phyloP scores from a whole-genome alignment of 2,113 vertebrate genomes.

The Corythaixoides concolor region DNA sequence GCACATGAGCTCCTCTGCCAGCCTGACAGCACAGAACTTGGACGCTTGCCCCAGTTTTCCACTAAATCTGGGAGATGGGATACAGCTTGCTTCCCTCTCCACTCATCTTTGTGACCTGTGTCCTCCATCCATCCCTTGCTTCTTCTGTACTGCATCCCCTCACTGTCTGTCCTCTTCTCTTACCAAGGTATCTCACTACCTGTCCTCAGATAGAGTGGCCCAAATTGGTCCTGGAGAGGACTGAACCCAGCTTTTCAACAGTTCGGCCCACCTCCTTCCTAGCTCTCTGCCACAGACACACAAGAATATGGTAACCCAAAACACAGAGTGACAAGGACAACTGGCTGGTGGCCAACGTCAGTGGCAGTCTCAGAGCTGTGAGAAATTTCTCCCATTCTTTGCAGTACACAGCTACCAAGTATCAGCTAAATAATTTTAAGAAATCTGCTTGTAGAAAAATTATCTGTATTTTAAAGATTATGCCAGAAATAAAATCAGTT shows the following conservation, averaged over 20 bases:
- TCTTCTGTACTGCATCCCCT: background rate
- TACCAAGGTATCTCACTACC: background rate
- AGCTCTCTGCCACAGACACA: background rate
- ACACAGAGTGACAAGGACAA: background rate
- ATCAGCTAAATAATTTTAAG: background rate
- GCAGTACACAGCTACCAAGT: background rate
- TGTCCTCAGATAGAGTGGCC: background rate
- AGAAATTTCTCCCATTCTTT: background rate
- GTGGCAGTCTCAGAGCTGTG: background rate
- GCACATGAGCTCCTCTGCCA: background rate
- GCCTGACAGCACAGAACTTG: background rate
- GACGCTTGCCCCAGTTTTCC: background rate
- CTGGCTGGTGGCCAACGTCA: background rate
- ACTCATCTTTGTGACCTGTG: background rate
- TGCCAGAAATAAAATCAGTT: background rate
- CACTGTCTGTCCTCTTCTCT: background rate
- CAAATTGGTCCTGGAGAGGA: background rate
- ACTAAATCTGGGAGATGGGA: background rate
- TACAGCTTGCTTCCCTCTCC: background rate
- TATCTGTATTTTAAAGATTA: background rate
- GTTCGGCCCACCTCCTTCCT: background rate
- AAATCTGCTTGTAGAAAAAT: background rate
- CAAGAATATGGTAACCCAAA: background rate
- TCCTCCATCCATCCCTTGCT: background rate
- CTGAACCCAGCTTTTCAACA: background rate